Evolutionary conservation across 2,888 invertebrate species (phyloP), one percentile per base, ranked within the genome.

Genomic region (Thalpophila matura): DNA sequence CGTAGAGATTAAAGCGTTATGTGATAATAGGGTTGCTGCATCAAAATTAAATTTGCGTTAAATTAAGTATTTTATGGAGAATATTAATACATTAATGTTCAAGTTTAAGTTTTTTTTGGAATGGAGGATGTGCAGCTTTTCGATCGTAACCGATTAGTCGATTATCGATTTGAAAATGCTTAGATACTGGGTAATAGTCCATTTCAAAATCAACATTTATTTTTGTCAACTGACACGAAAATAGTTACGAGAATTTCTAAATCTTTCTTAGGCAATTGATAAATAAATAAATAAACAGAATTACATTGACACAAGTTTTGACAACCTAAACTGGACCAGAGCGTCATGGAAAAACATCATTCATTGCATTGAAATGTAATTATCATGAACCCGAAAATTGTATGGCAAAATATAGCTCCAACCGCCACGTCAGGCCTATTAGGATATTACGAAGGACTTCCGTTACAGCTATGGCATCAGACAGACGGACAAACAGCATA

Each of bases 381-480:
- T 84, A 83, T 78, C 79, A 74, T 76, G 47, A 49, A 37, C 37
- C 58, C 77, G 60, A 71, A 79, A 79, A 80, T 76, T 63, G 46
- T 42, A 45, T 35, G 65, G 55, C 16, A 76, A 71, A 66, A 47
- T 50, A 71, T 74, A 59, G 66, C 64, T 74, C 79, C 65, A 69
- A 60, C 50, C 68, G 42, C 68, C 57, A 76, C 79, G 80, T 83
- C 79, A 86, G 29, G 20, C 47, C 77, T 80, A 85, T 88, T 87
- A 88, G 86, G 82, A 86, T 77, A 79, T 79, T 69, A 79, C 77
- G 83, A 89, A 89, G 86, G 83, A 87, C 82, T 88, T 89, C 89
- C 87, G 84, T 45, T 45, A 18, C 38, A 42, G 22, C 29, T 50
- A 50, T 58, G 74, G 66, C 56, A 78, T 78, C 64, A 60, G 53